Percentiles rank a stretch among this genome's conserved stretches.
phyloP scores from a whole-genome alignment of 2,113 vertebrate species.

The Lasiurus cinereus region DNA sequence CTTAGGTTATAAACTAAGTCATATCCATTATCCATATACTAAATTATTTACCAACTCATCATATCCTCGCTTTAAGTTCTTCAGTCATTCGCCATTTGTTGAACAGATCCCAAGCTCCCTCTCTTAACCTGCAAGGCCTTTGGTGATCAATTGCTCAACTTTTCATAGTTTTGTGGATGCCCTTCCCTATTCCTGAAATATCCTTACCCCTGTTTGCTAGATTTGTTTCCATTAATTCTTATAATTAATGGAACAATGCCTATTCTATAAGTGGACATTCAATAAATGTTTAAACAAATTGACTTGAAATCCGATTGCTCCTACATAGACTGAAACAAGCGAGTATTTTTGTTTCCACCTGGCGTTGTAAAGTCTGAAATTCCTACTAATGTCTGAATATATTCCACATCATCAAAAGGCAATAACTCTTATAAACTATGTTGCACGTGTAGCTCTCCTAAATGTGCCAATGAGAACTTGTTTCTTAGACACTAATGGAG shows the following conservation, averaged over 20 bases:
- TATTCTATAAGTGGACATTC: not conserved
- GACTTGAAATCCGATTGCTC: not conserved
- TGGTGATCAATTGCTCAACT: not conserved
- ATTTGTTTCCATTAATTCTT: not conserved
- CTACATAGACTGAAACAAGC: not conserved
- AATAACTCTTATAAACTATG: constrained; percentile 13
- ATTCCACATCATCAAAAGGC: not conserved
- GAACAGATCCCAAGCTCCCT: not conserved
- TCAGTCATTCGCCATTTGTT: not conserved
- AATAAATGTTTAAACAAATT: constrained; percentile 46
- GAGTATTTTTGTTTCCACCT: not conserved
- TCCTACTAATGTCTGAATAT: not conserved
- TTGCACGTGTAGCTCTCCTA: not conserved
- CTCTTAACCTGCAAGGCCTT: not conserved
- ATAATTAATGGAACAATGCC: not conserved
- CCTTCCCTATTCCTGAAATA: not conserved
- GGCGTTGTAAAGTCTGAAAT: not conserved
- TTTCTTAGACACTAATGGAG: not conserved
- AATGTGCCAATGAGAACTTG: constrained; percentile 36
- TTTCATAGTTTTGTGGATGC: not conserved
- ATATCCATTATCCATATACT: not conserved
- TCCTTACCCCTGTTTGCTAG: not conserved
- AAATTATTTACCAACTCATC: not conserved
- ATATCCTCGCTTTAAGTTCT: not conserved
- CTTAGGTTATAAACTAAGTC: not conserved